These are phyloP conservation scores for Cheilosia soror DNA, from an alignment of 2,888 invertebrate genomes.

Conservation along the genomic window DNA sequence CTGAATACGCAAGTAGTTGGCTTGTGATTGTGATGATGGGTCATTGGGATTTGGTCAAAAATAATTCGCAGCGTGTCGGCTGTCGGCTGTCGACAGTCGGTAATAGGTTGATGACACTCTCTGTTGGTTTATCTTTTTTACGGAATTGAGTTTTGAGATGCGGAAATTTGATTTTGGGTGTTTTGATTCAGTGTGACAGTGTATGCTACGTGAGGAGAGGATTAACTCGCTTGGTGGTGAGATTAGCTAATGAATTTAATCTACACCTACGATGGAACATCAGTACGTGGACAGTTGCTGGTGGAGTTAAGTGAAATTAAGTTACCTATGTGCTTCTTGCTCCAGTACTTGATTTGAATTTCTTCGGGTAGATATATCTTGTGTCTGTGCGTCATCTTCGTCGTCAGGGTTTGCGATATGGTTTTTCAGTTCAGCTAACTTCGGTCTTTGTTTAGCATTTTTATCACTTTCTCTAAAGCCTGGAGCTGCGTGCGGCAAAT, in stretches of 20 bases:
- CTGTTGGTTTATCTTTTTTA: conserved; percentile 14
- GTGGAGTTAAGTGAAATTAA: no score
- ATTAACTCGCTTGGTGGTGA: neutral
- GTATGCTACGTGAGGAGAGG: conserved; percentile 27
- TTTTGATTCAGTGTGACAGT: conserved; percentile 8
- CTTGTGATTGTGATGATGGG: conserved; percentile 13
- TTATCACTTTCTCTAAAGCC: no score
- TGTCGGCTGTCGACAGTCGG: neutral
- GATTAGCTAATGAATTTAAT: conserved; percentile 25
- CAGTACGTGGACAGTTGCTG: neutral
- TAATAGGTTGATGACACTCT: conserved; percentile 49
- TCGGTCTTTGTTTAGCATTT: no score
- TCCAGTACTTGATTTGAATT: no score
- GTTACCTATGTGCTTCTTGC: no score
- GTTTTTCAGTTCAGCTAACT: no score
- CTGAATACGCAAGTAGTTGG: conserved; percentile 49
- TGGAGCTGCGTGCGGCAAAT: no score
- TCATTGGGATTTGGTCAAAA: conserved; percentile 34
- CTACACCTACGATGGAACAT: neutral
- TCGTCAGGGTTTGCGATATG: no score
- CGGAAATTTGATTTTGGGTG: conserved; percentile 24
- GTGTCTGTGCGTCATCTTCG: no score
- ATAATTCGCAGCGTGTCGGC: conserved; percentile 43
- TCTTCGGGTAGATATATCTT: no score
- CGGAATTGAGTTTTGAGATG: conserved; percentile 6